phyloP scores from a whole-genome alignment of 2,113 vertebrate genomes.

The Terrapene triunguis region DNA sequence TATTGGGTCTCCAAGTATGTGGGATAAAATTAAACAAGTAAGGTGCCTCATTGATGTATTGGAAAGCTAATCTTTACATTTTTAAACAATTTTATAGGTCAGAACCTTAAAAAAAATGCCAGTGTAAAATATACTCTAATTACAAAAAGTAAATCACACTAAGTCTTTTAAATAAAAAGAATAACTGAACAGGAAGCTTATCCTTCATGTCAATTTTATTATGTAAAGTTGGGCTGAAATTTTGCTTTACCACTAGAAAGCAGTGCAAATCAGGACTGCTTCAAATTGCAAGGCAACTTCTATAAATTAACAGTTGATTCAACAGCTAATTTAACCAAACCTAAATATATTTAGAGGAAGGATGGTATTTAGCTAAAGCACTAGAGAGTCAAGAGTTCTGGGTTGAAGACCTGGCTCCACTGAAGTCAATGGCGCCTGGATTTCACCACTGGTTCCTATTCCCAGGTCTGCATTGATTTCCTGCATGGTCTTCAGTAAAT shows the following conservation, averaged over 20 bases:
- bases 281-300: background rate
- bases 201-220: background rate
- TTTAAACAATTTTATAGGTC: background rate
- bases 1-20: background rate
- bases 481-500: too few relatives aligned
- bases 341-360: background rate
- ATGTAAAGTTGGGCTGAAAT: background rate
- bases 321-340: background rate
- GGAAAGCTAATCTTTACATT: background rate
- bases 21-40: background rate
- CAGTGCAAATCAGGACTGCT: background rate
- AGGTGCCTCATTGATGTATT: background rate
- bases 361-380: background rate
- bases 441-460: background rate
- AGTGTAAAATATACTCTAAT: background rate
- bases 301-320: background rate
- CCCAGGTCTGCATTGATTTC: background rate
- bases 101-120: background rate
- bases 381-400: background rate
- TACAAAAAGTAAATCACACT: background rate
- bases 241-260: background rate
- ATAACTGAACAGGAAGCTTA: background rate
- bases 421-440: background rate
- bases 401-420: background rate
- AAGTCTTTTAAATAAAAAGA: background rate